Evolutionary conservation across 2,113 vertebrate genomes (phyloP).

Genomic region (Monopterus albus): DNA sequence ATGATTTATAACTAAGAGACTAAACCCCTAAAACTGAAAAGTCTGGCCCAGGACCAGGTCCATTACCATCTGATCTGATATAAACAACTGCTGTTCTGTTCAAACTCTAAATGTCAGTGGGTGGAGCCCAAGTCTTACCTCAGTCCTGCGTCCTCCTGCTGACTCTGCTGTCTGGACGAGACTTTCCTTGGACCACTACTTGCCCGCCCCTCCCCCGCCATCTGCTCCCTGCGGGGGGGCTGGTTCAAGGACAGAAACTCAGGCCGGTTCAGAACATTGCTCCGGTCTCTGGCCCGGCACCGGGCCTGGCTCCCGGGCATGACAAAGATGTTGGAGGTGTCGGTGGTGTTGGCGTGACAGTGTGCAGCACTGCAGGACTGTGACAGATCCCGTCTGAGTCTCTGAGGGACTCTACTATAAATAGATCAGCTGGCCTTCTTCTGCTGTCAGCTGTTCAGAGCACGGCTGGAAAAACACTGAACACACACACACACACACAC

Average conservation of each 20-base stretch:
- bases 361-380: slow-evolving; percentile 5
- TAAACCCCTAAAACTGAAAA: no score
- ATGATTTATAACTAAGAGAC: no score
- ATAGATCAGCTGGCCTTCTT: slow-evolving; percentile 60
- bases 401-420: slow-evolving; percentile 47
- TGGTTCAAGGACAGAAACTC: slow-evolving; percentile 94
- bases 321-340: slow-evolving; percentile 17
- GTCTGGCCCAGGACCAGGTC: no score
- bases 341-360: not conserved
- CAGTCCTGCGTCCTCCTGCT: slow-evolving; percentile 56
- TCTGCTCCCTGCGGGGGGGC: slow-evolving; percentile 75
- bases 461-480: slow-evolving; percentile 15
- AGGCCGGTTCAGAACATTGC: slow-evolving; percentile 88
- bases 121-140: slow-evolving; percentile 55
- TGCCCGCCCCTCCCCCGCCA: slow-evolving; percentile 77
- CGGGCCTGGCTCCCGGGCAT: slow-evolving; percentile 89
- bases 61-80: no score
- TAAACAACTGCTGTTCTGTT: no score
- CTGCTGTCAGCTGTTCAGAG: slow-evolving; percentile 58
- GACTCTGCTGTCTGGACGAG: slow-evolving; percentile 55
- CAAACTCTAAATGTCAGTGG: not conserved
- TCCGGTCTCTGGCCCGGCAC: slow-evolving; percentile 85
- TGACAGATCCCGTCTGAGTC: slow-evolving; percentile 31
- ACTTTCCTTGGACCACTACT: slow-evolving; percentile 72
- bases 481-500: slow-evolving; percentile 11